These are phyloP conservation scores for Zoanthus gigantus DNA, from an alignment of 92 coral and sea anemone species.

Conservation along the genomic window DNA sequence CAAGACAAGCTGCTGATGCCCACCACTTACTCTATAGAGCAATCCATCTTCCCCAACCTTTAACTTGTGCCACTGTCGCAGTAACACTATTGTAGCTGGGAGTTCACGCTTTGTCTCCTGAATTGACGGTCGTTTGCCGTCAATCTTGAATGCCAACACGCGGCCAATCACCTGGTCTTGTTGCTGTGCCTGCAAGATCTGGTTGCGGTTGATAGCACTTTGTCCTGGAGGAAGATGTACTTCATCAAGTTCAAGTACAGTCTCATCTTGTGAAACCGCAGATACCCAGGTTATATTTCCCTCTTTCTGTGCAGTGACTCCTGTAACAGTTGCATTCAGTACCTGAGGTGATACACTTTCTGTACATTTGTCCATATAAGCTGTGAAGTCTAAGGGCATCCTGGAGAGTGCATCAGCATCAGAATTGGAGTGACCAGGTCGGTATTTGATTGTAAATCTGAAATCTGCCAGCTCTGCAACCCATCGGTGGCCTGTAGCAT, in stretches of 20 bases:
- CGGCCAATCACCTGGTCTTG: no score
- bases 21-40: no score
- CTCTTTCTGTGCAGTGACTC: conserved; percentile 40
- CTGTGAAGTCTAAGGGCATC: conserved; percentile 41
- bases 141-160: background rate
- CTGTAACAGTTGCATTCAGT: conserved; percentile 41
- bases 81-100: background rate
- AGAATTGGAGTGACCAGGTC: conserved; percentile 26
- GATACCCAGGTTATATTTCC: conserved; percentile 39
- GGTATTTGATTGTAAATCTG: conserved; percentile 48
- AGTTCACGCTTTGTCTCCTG: background rate
- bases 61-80: no score
- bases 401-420: conserved; percentile 56
- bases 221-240: background rate
- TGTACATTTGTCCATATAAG: conserved; percentile 45
- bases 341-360: conserved; percentile 32
- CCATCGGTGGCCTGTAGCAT: no score
- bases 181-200: background rate
- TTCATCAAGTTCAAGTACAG: conserved; percentile 11
- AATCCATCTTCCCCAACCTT: no score
- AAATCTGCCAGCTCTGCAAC: background rate
- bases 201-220: conserved; percentile 12
- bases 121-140: conserved; percentile 6
- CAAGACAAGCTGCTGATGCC: no score
- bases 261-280: conserved; percentile 12